phyloP scores from a whole-genome alignment of 1,140 invertebrate genomes.

The Drosophila lini region DNA sequence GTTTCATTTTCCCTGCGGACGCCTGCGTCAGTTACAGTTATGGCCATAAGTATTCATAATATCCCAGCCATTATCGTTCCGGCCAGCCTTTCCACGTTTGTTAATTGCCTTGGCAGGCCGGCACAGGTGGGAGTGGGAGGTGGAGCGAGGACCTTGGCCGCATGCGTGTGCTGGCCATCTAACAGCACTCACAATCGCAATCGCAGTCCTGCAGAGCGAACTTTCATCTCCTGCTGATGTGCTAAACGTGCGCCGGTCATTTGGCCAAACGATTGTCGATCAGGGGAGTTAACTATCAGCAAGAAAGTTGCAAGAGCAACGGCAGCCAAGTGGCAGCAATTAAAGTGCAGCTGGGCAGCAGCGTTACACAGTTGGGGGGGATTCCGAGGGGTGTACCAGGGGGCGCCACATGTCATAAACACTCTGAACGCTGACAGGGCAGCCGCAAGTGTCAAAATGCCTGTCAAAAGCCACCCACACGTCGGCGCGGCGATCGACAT shows the following conservation, averaged over 20 bases:
- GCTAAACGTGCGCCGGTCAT: constrained; percentile 81
- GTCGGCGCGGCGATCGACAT: constrained; percentile 40
- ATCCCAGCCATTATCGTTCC: constrained; percentile 57
- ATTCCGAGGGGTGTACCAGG: background rate
- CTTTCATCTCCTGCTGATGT: constrained; percentile 63
- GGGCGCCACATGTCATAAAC: constrained; percentile 50
- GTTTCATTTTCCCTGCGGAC: constrained; percentile 30
- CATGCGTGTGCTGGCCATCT: constrained; percentile 39
- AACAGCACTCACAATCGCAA: constrained; percentile 13
- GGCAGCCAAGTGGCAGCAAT: constrained; percentile 39
- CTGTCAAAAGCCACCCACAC: constrained; percentile 72
- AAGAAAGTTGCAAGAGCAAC: constrained; percentile 51
- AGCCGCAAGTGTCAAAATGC: constrained; percentile 70
- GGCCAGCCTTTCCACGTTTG: constrained; percentile 62
- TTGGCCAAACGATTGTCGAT: constrained; percentile 83
- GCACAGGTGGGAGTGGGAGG: constrained; percentile 21
- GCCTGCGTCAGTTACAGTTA: constrained; percentile 23
- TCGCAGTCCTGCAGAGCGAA: constrained; percentile 51
- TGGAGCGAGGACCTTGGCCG: background rate
- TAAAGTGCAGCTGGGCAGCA: constrained; percentile 52
- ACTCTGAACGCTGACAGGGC: constrained; percentile 57
- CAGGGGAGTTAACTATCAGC: constrained; percentile 53
- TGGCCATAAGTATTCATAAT: constrained; percentile 63
- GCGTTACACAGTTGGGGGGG: constrained; percentile 20
- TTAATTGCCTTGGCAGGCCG: constrained; percentile 61